Percentiles rank a stretch among this genome's conserved stretches.
Conservation (phyloP, 2,797 vertebrate species). For the Yasuhikotakia modesta region DNA sequence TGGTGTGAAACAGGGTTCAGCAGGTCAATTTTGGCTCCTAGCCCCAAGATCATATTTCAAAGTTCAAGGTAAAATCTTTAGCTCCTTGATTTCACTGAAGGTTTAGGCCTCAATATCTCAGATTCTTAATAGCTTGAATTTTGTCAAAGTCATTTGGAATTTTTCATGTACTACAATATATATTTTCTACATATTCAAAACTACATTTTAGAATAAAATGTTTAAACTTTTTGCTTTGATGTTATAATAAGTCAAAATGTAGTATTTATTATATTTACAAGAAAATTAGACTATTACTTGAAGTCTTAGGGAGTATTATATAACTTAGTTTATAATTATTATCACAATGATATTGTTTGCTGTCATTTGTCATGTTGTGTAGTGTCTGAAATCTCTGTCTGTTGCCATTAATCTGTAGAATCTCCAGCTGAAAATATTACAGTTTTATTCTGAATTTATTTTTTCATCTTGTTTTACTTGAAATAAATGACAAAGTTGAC, state of each 20-base stretch:
- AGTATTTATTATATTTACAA: background rate
- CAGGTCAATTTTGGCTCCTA: constrained; percentile 31
- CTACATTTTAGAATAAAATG: no score
- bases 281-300: background rate
- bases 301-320: no score
- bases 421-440: background rate
- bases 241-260: no score
- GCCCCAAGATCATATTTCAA: background rate
- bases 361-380: constrained; percentile 8
- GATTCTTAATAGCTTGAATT: no score
- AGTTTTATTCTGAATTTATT: background rate
- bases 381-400: constrained; percentile 13
- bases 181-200: no score
- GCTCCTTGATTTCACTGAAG: background rate
- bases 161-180: no score
- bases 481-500: constrained; percentile 9
- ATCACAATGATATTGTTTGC: no score
- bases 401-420: constrained; percentile 7
- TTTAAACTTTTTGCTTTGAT: no score
- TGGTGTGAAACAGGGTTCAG: constrained; percentile 33
- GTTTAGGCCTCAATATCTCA: no score
- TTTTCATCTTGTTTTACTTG: constrained; percentile 4
- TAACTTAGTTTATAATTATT: background rate
- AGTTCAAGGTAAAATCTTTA: background rate
- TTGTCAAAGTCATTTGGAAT: background rate